Percentiles rank a stretch among this genome's conserved stretches.
Evolutionary conservation across 2,797 vertebrate genomes (phyloP).

Genomic region (Pteropus rufus): DNA sequence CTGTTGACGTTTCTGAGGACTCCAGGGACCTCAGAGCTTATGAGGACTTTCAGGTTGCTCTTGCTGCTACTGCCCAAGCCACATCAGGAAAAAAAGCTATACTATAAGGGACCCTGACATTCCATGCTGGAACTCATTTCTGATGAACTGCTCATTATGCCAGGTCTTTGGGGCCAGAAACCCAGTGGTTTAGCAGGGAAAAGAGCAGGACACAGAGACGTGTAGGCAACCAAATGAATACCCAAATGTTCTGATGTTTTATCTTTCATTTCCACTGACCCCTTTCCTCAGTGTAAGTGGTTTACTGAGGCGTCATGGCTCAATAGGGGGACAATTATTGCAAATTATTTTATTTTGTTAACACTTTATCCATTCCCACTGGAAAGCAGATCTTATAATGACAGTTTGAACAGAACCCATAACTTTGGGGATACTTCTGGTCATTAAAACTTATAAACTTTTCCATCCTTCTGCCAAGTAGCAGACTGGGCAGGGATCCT

Average conservation of each 20-base stretch:
- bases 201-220: neutral
- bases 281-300: neutral
- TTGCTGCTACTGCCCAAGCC: neutral
- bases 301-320: neutral
- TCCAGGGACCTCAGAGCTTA: neutral
- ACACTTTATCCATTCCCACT: neutral
- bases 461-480: neutral
- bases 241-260: neutral
- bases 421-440: neutral
- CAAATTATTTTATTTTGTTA: neutral
- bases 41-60: neutral
- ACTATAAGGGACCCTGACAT: rapidly evolving
- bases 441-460: neutral
- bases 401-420: neutral
- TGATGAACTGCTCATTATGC: neutral
- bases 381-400: neutral
- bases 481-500: neutral
- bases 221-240: rapidly evolving
- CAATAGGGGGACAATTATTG: neutral
- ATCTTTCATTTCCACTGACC: neutral
- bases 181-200: neutral
- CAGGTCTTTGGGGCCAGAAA: neutral
- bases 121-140: neutral
- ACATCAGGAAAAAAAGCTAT: neutral
- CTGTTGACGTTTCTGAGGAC: neutral